These are phyloP conservation scores for Dendrophyllia cribrosa DNA, from an alignment of 64 coral and sea anemone species.

Conservation along the genomic window DNA sequence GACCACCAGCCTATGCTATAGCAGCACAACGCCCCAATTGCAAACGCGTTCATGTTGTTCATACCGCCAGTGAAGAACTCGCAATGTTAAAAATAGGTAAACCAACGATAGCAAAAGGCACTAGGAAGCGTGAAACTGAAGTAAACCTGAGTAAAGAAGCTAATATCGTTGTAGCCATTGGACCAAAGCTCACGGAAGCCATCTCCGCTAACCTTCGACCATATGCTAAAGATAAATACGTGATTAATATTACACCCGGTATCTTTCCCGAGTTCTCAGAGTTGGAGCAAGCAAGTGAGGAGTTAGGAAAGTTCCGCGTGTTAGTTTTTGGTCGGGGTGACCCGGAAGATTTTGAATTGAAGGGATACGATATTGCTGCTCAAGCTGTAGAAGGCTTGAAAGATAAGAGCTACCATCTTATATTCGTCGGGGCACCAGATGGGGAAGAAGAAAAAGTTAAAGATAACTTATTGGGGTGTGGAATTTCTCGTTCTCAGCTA, in stretches of 20 bases:
- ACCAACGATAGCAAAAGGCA: neutral
- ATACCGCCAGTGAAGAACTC: neutral
- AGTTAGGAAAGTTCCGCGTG: neutral
- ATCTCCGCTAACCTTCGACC: neutral
- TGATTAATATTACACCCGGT: neutral
- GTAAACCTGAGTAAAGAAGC: neutral
- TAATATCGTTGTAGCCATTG: neutral
- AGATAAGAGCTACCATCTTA: too few relatives aligned
- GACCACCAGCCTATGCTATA: neutral
- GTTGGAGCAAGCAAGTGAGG: neutral
- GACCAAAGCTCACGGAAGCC: neutral
- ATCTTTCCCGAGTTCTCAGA: neutral
- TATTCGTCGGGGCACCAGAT: neutral
- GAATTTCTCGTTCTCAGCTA: neutral
- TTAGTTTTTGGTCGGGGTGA: neutral
- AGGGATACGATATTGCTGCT: too few relatives aligned
- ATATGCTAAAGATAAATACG: neutral
- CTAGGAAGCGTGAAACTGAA: neutral
- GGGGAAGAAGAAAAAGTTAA: neutral
- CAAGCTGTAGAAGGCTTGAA: too few relatives aligned
- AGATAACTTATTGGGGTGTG: neutral
- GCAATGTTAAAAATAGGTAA: neutral
- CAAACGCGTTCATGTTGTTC: slow-evolving; percentile 8
- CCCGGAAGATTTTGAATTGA: neutral
- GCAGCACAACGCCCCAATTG: neutral